Conservation (phyloP, 2,797 vertebrate species). For the Tangara arthus region DNA sequence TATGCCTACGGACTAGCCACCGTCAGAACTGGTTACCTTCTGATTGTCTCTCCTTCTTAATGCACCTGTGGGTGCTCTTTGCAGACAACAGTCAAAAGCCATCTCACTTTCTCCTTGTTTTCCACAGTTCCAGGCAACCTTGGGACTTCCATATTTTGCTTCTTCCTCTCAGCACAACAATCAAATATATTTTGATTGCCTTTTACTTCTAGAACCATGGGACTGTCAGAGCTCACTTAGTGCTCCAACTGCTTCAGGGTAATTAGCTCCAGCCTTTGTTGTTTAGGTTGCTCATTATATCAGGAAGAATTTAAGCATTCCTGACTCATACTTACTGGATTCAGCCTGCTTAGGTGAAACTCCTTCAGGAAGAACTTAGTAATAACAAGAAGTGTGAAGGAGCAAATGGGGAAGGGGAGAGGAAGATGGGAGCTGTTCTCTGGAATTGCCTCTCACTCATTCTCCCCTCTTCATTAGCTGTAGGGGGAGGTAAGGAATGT, state of each 20-base stretch:
- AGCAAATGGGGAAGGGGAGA: not conserved
- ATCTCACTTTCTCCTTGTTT: not conserved
- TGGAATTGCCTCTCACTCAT: not conserved
- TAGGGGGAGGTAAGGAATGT: not conserved
- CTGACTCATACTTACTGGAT: not conserved
- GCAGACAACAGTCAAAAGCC: not conserved
- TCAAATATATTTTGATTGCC: not conserved
- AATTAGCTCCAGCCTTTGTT: not conserved
- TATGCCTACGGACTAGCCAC: slow-evolving; percentile 14
- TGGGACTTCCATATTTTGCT: not conserved
- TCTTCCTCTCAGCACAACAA: not conserved
- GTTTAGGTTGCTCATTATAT: not conserved
- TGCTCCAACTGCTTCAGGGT: not conserved
- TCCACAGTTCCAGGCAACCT: not conserved
- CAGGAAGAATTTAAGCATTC: not conserved
- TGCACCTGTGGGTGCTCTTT: slow-evolving; percentile 3
- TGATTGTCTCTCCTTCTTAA: not conserved
- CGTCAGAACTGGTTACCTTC: slow-evolving; percentile 28
- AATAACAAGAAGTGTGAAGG: not conserved
- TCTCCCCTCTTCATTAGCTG: not conserved
- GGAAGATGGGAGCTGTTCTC: not conserved
- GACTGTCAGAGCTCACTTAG: not conserved
- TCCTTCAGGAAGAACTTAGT: not conserved
- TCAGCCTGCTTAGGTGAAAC: not conserved
- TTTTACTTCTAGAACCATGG: not conserved